Base-by-base conservation (phyloP, 2,888 invertebrate species). In the Rhogogaster chlorosoma region DNA sequence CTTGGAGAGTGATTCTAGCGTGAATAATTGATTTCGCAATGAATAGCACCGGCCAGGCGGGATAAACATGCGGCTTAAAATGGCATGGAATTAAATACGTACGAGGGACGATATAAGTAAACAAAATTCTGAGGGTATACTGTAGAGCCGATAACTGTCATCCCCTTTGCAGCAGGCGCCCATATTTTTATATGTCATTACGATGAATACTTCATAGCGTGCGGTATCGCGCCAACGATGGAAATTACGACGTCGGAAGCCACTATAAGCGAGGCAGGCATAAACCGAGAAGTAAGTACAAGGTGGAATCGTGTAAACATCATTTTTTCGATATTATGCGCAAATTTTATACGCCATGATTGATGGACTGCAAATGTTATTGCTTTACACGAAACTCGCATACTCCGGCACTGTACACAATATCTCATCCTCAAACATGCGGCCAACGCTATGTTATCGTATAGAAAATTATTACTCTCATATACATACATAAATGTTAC, bases 181-280 rank as follows among this genome's bases (percentile, higher is more conserved):
- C 36, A 80, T 75, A 75, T 80, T 80, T 80, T 38, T 45, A 49
- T 45, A 29, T 29, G 64, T 70, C 45, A 67, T 49, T 83, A 67
- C 49, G 42, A 80, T 70, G 67, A 67, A 83, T 83, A 70, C 26
- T 70, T 83, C 70, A 70, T 83, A 82, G 18, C 67, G 42, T 82
- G 38, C 42, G 42, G 7, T 42, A 22, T 83, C 36, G 15, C n/a
- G 38, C 36, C 4, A 32, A 36, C 9, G 80, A 38, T 26, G 36
- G 15, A 61, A 61, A 80, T 7, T 80, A 61, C 64, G 26, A 83
- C 42, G 42, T 22, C 29, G 29, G 45, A 64, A 32, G 12, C 67
- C 5, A 49, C 15, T 29, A 32, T 4, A 49, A 42, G 45, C 29
- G 3, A 18, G 64, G 61, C 10, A 45, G 45, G 18, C 29, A 53